Percentiles rank a stretch among this genome's conserved stretches.
Evolutionary conservation across 2,888 invertebrate genomes (phyloP).

Genomic region (Capitulum mitella): DNA sequence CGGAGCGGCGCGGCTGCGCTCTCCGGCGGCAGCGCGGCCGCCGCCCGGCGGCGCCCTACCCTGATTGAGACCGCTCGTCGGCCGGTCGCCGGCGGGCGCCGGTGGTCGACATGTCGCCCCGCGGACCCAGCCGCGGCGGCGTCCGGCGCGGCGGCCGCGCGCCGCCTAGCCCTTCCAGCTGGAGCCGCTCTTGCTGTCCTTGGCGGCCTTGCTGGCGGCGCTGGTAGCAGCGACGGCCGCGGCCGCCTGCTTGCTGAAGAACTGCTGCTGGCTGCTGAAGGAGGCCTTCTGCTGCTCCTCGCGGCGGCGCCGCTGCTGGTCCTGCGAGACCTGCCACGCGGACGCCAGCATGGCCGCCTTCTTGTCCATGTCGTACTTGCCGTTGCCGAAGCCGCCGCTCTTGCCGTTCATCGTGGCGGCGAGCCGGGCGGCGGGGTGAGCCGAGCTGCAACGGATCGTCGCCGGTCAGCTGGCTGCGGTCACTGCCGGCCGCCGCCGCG

Average conservation of each 20-base stretch:
- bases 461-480: neutral
- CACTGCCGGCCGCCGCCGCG: neutral
- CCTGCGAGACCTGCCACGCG: conserved; percentile 22
- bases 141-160: neutral
- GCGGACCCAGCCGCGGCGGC: too few relatives aligned
- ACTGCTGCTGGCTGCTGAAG: conserved; percentile 20
- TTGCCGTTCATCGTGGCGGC: neutral
- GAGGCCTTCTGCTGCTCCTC: conserved; percentile 7
- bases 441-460: neutral
- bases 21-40: too few relatives aligned
- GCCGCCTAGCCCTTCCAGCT: neutral
- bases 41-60: too few relatives aligned
- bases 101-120: neutral
- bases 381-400: neutral
- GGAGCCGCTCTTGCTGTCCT: conserved; percentile 2
- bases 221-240: neutral
- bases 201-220: neutral
- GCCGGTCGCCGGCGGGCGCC: too few relatives aligned
- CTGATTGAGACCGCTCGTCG: too few relatives aligned
- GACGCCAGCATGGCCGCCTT: conserved; percentile 23
- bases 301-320: neutral
- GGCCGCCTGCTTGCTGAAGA: conserved; percentile 21
- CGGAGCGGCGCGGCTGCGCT: too few relatives aligned
- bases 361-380: conserved; percentile 23
- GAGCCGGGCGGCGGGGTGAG: neutral